phyloP scores from a whole-genome alignment of 2,888 invertebrate species.

The Troides helena region DNA sequence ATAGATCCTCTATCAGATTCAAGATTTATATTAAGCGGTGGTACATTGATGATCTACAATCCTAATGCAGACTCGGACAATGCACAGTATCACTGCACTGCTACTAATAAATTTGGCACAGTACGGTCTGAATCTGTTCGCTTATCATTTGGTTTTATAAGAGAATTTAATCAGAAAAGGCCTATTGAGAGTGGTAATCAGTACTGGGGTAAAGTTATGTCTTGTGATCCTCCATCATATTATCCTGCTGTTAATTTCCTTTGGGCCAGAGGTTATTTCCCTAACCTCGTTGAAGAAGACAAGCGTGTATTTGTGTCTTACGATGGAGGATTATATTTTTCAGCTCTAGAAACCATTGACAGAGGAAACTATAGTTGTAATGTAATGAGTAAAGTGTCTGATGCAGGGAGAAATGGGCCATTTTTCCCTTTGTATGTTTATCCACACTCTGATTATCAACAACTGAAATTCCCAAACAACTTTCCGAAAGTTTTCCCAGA shows the following conservation, averaged over 20 bases:
- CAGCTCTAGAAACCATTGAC: conserved; percentile 94
- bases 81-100: conserved; percentile 95
- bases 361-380: conserved; percentile 94
- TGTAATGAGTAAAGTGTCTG: conserved; percentile 92
- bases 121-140: conserved; percentile 93
- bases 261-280: conserved; percentile 94
- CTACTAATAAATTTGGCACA: conserved; percentile 92
- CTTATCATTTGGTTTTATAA: conserved; percentile 93
- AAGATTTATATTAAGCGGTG: conserved; percentile 94
- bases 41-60: conserved; percentile 91
- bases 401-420: conserved; percentile 94
- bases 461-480: conserved; percentile 94
- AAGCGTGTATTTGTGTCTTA: conserved; percentile 94
- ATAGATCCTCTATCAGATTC: conserved; percentile 88
- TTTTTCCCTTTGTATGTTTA: conserved; percentile 90
- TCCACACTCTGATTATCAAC: conserved; percentile 93
- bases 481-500: conserved; percentile 98
- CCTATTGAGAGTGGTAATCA: conserved; percentile 91
- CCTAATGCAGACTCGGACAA: conserved; percentile 91
- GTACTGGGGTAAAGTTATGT: conserved; percentile 96
- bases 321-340: conserved; percentile 97
- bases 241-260: conserved; percentile 94
- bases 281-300: conserved; percentile 96
- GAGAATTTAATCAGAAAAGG: conserved; percentile 93
- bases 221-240: conserved; percentile 95